Evolutionary conservation across 2,797 vertebrate genomes (phyloP).

Genomic region (Zenarchopterus dispar): DNA sequence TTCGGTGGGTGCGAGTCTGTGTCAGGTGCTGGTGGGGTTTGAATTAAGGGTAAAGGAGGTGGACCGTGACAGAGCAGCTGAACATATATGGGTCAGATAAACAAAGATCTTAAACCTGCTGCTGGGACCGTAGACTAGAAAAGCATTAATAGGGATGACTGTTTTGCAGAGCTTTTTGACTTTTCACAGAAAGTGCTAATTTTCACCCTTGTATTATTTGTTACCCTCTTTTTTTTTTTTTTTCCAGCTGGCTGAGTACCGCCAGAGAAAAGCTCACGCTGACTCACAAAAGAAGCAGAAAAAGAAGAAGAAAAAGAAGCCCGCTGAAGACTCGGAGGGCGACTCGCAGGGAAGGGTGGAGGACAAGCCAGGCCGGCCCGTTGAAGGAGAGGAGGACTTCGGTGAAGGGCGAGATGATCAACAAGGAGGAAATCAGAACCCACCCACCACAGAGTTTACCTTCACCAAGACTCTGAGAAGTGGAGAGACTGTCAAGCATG

Average conservation of each 20-base stretch:
- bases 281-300: constrained; percentile 93
- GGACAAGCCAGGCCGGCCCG: constrained; percentile 68
- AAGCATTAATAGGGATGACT: neutral
- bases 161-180: constrained; percentile 7
- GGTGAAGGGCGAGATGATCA: constrained; percentile 47
- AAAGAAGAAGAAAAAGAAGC: constrained; percentile 89
- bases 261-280: constrained; percentile 89
- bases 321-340: constrained; percentile 75
- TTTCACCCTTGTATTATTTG: neutral
- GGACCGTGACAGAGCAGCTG: constrained; percentile 1
- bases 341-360: constrained; percentile 71
- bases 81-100: constrained; percentile 19
- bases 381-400: constrained; percentile 70
- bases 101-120: constrained; percentile 2
- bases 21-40: neutral
- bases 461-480: constrained; percentile 82
- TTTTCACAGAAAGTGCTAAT: neutral
- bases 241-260: constrained; percentile 91
- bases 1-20: neutral
- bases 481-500: constrained; percentile 84
- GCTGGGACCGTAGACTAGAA: neutral
- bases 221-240: constrained; percentile 4
- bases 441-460: constrained; percentile 81
- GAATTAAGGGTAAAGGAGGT: neutral
- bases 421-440: constrained; percentile 64